These are phyloP conservation scores for Caloenas nicobarica DNA, from an alignment of 2,113 vertebrate species.

Conservation along the genomic window DNA sequence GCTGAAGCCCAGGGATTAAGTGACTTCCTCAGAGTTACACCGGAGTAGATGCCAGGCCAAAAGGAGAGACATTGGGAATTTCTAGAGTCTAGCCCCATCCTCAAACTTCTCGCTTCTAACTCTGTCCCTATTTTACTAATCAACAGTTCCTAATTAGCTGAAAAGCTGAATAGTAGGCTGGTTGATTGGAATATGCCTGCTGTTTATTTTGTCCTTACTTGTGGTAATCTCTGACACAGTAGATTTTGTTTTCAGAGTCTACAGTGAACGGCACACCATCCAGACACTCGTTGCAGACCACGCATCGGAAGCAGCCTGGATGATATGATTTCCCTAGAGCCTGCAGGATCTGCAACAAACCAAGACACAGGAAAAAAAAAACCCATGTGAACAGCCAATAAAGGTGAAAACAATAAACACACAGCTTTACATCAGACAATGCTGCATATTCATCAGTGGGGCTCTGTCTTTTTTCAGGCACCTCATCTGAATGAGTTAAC, in stretches of 20 bases:
- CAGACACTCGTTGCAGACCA: conserved; percentile 94
- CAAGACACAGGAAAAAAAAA: background rate
- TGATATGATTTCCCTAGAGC: conserved; percentile 96
- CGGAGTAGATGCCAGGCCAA: background rate
- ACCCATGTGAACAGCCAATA: background rate
- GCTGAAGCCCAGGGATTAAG: background rate
- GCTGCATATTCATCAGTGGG: background rate
- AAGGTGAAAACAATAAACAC: background rate
- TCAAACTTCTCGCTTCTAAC: background rate
- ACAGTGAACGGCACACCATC: conserved; percentile 97
- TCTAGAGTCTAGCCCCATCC: background rate
- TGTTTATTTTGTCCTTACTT: conserved; percentile 75
- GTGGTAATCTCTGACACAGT: conserved; percentile 97
- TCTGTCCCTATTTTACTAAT: background rate
- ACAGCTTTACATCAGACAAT: background rate
- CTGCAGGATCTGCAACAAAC: conserved; percentile 87
- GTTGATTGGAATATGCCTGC: background rate
- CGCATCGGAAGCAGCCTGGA: conserved; percentile 93
- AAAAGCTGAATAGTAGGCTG: background rate
- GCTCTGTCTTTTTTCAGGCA: background rate
- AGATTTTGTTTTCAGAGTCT: conserved; percentile 95
- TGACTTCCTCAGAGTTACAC: background rate
- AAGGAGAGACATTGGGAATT: background rate
- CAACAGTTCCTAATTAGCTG: background rate
- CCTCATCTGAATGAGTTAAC: background rate